Conservation (phyloP, 1,140 invertebrate species). For the Megathymus violae region DNA sequence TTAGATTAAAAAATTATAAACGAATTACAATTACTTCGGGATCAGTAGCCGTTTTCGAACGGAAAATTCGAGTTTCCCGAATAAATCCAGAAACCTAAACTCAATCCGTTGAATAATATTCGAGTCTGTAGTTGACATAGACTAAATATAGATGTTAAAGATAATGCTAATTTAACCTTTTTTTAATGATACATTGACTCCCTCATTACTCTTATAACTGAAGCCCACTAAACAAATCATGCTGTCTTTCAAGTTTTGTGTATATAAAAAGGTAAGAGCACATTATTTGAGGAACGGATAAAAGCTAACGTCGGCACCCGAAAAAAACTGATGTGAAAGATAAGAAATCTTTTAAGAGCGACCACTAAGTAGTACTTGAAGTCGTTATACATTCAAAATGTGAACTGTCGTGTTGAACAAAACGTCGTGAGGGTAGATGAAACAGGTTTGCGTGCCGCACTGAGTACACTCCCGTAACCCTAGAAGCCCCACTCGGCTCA, state of each 20-base stretch:
- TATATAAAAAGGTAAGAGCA: constrained; percentile 14
- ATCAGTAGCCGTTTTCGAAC: no score
- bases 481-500: constrained; percentile 22
- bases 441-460: constrained; percentile 20
- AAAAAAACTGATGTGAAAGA: constrained; percentile 28
- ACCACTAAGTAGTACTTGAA: constrained; percentile 33
- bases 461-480: constrained; percentile 14
- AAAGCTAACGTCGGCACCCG: constrained; percentile 9
- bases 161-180: no score
- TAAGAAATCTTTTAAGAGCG: constrained; percentile 28
- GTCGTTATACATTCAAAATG: constrained; percentile 32
- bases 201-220: background rate
- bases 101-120: no score
- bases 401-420: constrained; percentile 29
- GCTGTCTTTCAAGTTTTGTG: constrained; percentile 28
- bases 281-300: constrained; percentile 23
- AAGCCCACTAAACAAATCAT: constrained; percentile 17
- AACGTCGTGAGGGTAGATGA: constrained; percentile 18
- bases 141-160: no score
- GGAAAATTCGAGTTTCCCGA: no score
- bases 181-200: no score
- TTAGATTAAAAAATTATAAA: no score
- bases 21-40: no score
- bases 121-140: no score
- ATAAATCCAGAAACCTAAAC: no score